These are phyloP conservation scores for Calephelis nemesis DNA, from an alignment of 1,140 invertebrate species.

Conservation along the genomic window DNA sequence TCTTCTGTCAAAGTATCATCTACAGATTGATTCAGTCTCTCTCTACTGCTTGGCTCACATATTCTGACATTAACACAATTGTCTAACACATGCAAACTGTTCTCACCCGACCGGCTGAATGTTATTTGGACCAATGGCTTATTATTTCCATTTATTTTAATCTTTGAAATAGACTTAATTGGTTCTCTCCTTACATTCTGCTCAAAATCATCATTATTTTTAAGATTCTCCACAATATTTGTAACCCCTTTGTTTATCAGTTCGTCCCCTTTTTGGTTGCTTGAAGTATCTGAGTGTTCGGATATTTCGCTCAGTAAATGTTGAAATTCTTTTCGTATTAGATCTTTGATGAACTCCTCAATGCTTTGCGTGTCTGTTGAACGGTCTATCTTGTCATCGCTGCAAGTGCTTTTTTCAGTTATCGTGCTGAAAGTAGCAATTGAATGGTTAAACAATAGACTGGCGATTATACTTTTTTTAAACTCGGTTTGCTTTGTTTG, in stretches of 20 bases:
- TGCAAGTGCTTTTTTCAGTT: constrained; percentile 31
- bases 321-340: constrained; percentile 65
- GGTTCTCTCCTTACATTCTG: constrained; percentile 36
- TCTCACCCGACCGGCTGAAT: constrained; percentile 58
- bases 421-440: constrained; percentile 30
- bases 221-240: constrained; percentile 57
- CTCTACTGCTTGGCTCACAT: constrained; percentile 42
- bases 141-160: constrained; percentile 70
- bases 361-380: constrained; percentile 63
- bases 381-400: constrained; percentile 50
- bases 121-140: constrained; percentile 68
- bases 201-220: constrained; percentile 37
- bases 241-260: constrained; percentile 54
- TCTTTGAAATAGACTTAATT: constrained; percentile 55
- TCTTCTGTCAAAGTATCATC: constrained; percentile 54
- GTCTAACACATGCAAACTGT: constrained; percentile 62
- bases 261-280: constrained; percentile 42
- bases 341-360: constrained; percentile 60
- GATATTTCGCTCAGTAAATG: constrained; percentile 50
- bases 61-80: constrained; percentile 64
- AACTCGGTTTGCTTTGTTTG: no score
- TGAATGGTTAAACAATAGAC: not conserved
- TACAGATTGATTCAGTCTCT: constrained; percentile 45
- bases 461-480: no score
- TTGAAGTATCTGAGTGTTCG: constrained; percentile 42